A percentile compares a stretch with the other conserved stretches of the same genome.
Evolutionary conservation across 2,113 vertebrate genomes (phyloP).

Genomic region (Petaurus breviceps): DNA sequence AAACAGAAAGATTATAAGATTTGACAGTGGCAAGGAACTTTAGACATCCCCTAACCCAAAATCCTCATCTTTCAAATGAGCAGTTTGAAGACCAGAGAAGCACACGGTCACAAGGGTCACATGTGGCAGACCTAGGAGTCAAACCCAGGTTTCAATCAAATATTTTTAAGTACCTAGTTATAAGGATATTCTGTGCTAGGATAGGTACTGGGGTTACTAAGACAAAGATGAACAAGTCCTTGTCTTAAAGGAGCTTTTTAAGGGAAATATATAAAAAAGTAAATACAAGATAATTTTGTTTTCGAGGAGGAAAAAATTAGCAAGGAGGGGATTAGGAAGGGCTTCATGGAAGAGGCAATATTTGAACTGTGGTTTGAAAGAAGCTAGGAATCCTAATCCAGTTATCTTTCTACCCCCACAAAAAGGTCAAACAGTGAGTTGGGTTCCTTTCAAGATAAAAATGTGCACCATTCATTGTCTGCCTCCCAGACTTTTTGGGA

Average conservation of each 20-base stretch:
- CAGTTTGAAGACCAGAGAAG: neutral
- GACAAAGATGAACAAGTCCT: neutral
- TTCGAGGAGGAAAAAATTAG: neutral
- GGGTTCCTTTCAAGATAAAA: neutral
- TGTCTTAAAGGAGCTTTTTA: neutral
- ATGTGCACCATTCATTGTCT: neutral
- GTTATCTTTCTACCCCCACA: neutral
- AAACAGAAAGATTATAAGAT: neutral
- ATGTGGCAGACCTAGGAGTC: neutral
- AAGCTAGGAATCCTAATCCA: neutral
- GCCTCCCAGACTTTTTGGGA: neutral
- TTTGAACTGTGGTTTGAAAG: neutral
- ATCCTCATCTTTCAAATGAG: neutral
- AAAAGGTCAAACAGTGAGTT: neutral
- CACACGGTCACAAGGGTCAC: neutral
- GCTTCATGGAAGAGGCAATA: neutral
- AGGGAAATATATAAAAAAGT: neutral
- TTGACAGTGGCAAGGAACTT: neutral
- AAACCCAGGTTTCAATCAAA: neutral
- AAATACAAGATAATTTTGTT: neutral
- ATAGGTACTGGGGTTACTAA: neutral
- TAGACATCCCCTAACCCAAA: neutral
- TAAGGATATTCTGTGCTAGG: neutral
- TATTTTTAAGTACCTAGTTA: neutral
- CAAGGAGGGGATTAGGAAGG: neutral